Evolutionary conservation across 2,113 vertebrate species (phyloP).

Genomic region (Vidua macroura): DNA sequence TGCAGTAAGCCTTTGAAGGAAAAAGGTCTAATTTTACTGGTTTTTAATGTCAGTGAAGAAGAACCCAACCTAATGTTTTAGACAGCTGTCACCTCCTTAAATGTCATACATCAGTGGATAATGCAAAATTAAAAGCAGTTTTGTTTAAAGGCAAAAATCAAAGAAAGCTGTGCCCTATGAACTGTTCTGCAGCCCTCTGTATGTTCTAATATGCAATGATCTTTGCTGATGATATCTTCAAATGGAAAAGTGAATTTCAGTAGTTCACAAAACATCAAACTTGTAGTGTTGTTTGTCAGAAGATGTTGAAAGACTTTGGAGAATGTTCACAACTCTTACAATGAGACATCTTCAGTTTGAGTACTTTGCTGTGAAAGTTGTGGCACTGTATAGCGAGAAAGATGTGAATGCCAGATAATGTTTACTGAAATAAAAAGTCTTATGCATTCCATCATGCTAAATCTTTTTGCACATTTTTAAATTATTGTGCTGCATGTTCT

Average conservation of each 20-base stretch:
- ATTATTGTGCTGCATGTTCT: not conserved
- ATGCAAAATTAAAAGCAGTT: not conserved
- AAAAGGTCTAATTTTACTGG: not conserved
- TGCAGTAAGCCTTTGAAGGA: not conserved
- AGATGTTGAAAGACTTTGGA: not conserved
- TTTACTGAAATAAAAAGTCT: not conserved
- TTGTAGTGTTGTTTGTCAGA: not conserved
- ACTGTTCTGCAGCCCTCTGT: not conserved
- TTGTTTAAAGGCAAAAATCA: not conserved
- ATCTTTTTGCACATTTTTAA: not conserved
- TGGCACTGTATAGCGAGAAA: not conserved
- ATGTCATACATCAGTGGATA: not conserved
- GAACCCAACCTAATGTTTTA: not conserved
- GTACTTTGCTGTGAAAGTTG: not conserved
- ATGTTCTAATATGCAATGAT: not conserved
- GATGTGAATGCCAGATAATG: not conserved
- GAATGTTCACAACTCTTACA: not conserved
- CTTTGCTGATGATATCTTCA: not conserved
- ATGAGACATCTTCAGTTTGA: not conserved
- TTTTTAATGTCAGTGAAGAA: not conserved
- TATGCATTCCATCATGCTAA: not conserved
- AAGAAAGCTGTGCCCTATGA: not conserved
- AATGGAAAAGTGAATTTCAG: not conserved
- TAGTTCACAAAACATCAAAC: not conserved
- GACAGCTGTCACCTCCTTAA: not conserved